Percentiles rank a stretch among this genome's conserved stretches.
Evolutionary conservation across 2,888 invertebrate genomes (phyloP).

Genomic region (Augiades crinisus): DNA sequence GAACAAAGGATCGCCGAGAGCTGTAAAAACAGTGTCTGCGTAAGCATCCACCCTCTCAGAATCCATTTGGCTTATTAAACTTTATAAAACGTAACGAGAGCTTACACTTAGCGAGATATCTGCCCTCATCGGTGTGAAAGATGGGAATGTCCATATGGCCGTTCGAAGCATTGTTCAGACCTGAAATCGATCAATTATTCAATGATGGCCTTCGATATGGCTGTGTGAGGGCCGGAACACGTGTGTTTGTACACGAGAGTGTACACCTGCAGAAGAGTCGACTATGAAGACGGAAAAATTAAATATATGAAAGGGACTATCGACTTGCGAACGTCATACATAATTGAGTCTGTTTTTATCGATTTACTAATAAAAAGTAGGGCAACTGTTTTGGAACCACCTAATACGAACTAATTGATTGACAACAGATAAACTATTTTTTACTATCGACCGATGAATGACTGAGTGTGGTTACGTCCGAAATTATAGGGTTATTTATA

Average conservation of each 20-base stretch:
- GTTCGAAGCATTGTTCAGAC: slow-evolving; percentile 60
- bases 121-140: slow-evolving; percentile 93
- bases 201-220: slow-evolving; percentile 56
- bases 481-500: not conserved
- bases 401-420: not conserved
- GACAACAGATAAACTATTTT: not conserved
- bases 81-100: slow-evolving; percentile 40
- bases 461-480: not conserved
- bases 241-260: slow-evolving; percentile 49
- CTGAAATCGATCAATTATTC: slow-evolving; percentile 77
- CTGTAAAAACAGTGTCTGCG: slow-evolving; percentile 79
- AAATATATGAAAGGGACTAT: slow-evolving; percentile 44
- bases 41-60: slow-evolving; percentile 45
- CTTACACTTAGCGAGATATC: slow-evolving; percentile 93
- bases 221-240: slow-evolving; percentile 44
- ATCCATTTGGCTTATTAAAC: slow-evolving; percentile 43
- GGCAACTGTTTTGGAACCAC: not conserved
- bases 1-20: too few species aligned
- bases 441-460: not conserved
- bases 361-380: slow-evolving; percentile 19
- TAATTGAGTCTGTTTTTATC: slow-evolving; percentile 50
- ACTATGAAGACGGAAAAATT: slow-evolving; percentile 40
- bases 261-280: slow-evolving; percentile 25
- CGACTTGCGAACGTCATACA: slow-evolving; percentile 42
- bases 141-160: slow-evolving; percentile 87